Conservation (phyloP, 2,888 invertebrate species). For the Xanthorhoe designata region DNA sequence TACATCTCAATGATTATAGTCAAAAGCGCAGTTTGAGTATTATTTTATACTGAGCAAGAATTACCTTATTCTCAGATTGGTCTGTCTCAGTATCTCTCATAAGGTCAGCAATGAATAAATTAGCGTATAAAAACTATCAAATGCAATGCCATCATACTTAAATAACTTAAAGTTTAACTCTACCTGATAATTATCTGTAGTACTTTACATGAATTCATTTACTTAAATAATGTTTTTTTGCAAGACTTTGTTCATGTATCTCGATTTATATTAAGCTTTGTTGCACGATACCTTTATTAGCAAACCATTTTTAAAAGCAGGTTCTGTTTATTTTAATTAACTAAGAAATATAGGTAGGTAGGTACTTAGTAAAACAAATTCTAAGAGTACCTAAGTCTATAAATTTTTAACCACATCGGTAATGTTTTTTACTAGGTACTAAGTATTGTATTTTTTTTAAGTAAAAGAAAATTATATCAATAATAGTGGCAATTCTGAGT, state of each 20-base stretch:
- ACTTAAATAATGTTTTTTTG: conserved; percentile 24
- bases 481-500: too few relatives aligned
- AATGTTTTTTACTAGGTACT: too few relatives aligned
- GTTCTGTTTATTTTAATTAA: not conserved
- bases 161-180: conserved; percentile 26
- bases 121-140: conserved; percentile 48
- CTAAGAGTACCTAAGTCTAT: too few relatives aligned
- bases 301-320: too few relatives aligned
- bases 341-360: too few relatives aligned
- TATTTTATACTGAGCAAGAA: not conserved
- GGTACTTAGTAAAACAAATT: too few relatives aligned
- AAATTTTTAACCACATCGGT: not conserved
- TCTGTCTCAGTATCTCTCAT: conserved; percentile 33
- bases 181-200: conserved; percentile 30
- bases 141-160: conserved; percentile 37
- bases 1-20: too few relatives aligned
- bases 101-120: conserved; percentile 55
- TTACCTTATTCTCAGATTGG: conserved; percentile 16
- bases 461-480: too few relatives aligned
- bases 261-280: not conserved
- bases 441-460: too few relatives aligned
- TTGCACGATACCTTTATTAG: not conserved
- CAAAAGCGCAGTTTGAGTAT: not conserved
- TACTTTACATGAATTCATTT: conserved; percentile 22
- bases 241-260: not conserved